These are phyloP conservation scores for Erythrocercus mccallii DNA, from an alignment of 2,113 vertebrate species.

Conservation along the genomic window DNA sequence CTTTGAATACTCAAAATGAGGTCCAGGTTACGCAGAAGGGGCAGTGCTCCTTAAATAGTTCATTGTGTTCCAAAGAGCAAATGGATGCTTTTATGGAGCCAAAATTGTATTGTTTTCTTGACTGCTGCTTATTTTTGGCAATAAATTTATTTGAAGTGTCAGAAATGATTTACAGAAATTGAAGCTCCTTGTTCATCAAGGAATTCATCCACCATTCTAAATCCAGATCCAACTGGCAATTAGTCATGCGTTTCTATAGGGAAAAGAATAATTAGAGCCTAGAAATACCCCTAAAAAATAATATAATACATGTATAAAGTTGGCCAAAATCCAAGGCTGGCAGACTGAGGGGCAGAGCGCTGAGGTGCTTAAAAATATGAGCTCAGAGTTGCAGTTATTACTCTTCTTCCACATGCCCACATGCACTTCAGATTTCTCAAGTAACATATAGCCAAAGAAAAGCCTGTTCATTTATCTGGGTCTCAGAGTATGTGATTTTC, in stretches of 20 bases:
- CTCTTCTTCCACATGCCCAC: not conserved
- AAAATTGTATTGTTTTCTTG: not conserved
- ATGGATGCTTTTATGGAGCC: not conserved
- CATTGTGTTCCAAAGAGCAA: not conserved
- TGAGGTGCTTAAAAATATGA: not conserved
- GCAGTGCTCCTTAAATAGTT: not conserved
- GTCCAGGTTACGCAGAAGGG: not conserved
- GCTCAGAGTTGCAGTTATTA: not conserved
- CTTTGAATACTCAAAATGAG: not conserved
- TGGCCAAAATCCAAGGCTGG: not conserved
- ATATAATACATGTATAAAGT: not conserved
- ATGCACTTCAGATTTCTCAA: not conserved
- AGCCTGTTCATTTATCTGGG: not conserved
- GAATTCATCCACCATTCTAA: not conserved
- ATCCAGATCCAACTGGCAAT: not conserved
- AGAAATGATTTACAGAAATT: not conserved
- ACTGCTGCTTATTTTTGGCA: not conserved
- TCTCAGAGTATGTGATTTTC: not conserved
- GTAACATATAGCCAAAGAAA: not conserved
- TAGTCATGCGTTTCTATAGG: not conserved
- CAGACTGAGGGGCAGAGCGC: not conserved
- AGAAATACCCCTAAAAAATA: not conserved
- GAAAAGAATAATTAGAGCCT: not conserved
- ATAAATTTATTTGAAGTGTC: not conserved
- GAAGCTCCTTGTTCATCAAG: not conserved